Percentiles rank a stretch among this genome's conserved stretches.
Conservation (phyloP, 1,140 invertebrate species). For the Charaxes varanes region DNA sequence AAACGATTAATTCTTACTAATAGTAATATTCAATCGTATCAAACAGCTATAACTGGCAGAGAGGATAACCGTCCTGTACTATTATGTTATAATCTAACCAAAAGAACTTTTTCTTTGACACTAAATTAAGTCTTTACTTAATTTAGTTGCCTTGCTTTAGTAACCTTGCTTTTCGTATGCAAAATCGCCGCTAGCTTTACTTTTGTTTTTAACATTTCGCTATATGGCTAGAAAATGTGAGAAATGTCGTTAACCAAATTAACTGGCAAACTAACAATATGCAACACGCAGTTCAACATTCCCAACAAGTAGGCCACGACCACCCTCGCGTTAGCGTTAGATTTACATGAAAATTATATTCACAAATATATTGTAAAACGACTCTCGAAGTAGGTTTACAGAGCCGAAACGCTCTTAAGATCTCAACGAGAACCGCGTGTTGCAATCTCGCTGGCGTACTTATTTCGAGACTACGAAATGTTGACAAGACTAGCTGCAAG, state of each 20-base stretch:
- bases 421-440: conserved; percentile 5
- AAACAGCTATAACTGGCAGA: too few relatives aligned
- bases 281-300: conserved; percentile 9
- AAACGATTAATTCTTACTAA: too few relatives aligned
- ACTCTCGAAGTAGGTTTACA: conserved; percentile 17
- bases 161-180: too few relatives aligned
- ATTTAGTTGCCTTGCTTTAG: too few relatives aligned
- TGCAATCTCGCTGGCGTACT: not conserved
- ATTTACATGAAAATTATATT: conserved; percentile 22
- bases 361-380: conserved; percentile 13
- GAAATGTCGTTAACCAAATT: too few relatives aligned
- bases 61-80: too few relatives aligned
- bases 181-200: not conserved
- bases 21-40: too few relatives aligned
- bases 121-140: too few relatives aligned
- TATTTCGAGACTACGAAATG: conserved; percentile 3
- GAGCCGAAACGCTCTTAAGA: conserved; percentile 10
- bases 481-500: conserved; percentile 4
- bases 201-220: too few relatives aligned
- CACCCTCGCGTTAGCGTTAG: conserved; percentile 5
- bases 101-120: too few relatives aligned
- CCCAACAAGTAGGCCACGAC: conserved; percentile 9
- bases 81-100: too few relatives aligned
- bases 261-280: conserved; percentile 5
- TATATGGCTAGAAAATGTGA: too few relatives aligned